Conservation (phyloP, 2,113 vertebrate species). For the Peromyscus californicus region DNA sequence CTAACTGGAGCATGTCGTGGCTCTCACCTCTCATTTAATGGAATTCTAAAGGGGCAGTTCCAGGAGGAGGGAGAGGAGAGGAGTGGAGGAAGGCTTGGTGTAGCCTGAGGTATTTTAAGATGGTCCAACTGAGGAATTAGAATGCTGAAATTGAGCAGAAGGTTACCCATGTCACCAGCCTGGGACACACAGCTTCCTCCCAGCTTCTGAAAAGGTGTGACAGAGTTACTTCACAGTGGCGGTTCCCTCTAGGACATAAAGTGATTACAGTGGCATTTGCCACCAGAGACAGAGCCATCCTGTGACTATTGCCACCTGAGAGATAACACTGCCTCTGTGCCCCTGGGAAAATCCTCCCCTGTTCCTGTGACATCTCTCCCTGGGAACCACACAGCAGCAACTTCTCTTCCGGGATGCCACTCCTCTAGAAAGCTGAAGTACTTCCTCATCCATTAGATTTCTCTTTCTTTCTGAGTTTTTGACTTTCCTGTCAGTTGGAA, state of each 20-base stretch:
- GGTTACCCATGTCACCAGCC: background rate
- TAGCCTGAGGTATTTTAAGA: background rate
- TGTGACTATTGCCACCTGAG: background rate
- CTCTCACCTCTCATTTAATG: background rate
- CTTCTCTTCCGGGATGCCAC: fast-evolving
- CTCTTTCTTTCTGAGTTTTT: background rate
- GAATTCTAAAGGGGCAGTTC: background rate
- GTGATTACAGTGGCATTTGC: background rate
- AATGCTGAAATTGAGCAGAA: background rate
- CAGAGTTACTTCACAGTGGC: background rate
- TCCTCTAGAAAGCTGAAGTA: background rate
- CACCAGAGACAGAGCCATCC: background rate
- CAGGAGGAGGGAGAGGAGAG: background rate
- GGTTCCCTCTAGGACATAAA: background rate
- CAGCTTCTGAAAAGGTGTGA: background rate
- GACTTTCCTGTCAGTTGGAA: background rate
- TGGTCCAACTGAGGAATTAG: background rate
- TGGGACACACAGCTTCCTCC: background rate
- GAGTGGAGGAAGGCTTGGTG: background rate
- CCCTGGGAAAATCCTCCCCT: background rate
- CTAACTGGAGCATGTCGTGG: background rate
- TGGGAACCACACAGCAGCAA: background rate
- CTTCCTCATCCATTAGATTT: too few species aligned
- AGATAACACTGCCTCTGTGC: background rate
- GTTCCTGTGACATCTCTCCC: background rate